Base-by-base conservation (phyloP, 2,113 vertebrate genomes). In the Edolisoma coerulescens region DNA sequence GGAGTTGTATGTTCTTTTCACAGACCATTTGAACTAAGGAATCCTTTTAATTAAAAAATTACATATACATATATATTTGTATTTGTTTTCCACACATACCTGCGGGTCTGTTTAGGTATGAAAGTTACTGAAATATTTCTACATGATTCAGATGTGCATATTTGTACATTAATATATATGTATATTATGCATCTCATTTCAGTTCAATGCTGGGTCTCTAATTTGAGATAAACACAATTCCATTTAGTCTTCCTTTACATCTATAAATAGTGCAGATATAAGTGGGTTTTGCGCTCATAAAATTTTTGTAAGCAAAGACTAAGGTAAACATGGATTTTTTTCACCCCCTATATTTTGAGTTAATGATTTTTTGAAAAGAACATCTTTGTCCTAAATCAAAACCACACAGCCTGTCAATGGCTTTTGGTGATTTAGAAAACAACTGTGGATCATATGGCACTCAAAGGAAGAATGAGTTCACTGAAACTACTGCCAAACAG, bases 381-480 rank as follows among this genome's bases (percentile, higher is more conserved):
- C 73, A 56, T 96, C 78, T 96, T 96, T 92, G 59, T 77, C 90
- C 84, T 94, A 97, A 96, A 97, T 97, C 95, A 97, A 97, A 96
- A 96, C 84, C 90, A 97, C 85, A 85, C 52, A 87, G 94, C 70
- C 81, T 96, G 94, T 92, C 92, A 95, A 93, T 94, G 81, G 85
- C 91, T 96, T 96, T 94, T 92, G 90, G 92, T 95, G 90, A 95
- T 95, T 95, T 97, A 97, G 84, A 93, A 96, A 97, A 84, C 93
- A 96, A 96, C 93, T 95, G 91, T 78, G 83, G 73, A 92, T 97
- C 95, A 97, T 97, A 92, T 91, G 93, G 93, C 60, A 95, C 80
- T 96, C 93, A 96, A 95, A 96, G 85, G 93, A 96, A 97, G 92
- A 95, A 96, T 67, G 95, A 96, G 93, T 96, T 97, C 94, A 97